Evolutionary conservation across 2,888 invertebrate species (phyloP), one percentile per base, ranked within the genome.

Genomic region (Papilio elwesi): DNA sequence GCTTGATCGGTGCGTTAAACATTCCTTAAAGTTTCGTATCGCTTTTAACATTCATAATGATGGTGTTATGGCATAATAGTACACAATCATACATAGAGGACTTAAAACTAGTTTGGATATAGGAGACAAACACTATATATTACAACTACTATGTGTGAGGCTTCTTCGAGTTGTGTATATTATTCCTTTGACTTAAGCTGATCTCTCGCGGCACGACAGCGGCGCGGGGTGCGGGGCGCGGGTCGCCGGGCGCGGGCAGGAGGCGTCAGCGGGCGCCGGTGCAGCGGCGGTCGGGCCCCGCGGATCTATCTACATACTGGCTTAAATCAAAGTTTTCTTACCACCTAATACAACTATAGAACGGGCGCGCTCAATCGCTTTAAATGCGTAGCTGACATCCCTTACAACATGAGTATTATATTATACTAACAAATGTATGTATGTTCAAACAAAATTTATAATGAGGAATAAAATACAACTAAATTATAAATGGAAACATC

Each of bases 121-220:
- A n/a, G 13, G 52, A 67, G 12, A 52, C 55, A 57, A 63, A 63
- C 38, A 64, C 49, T 73, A 73, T 57, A 26, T 4, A 36, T 48
- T 73, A 69, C 59, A 73, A 36, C 69, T 73, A 73, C 57, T 73
- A 8, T n/a, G 51, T 69, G 69, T 68, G 69, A 66, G 59, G 68
- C 51, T n/a, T 73, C 26, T 53, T 73, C 64, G 68, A 73, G 64
- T 73, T 71, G 36, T 63, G 59, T 73, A 69, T 47, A 57, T 51
- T 65, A 65, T 52, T 69, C 49, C 57, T 64, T 49, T 26, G 68
- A 68, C 26, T 68, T 64, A 69, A 69, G 68, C n/a, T 64, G 68
- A 68, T 51, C 68, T 64, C 26, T 10, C 52, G 51, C 13, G 51
- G 36, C 16, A 16, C 67, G 62, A 67, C 26, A 59, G 71, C 59